These are phyloP conservation scores for Drosophila navojoa DNA, from an alignment of 1,140 invertebrate genomes.

Conservation along the genomic window DNA sequence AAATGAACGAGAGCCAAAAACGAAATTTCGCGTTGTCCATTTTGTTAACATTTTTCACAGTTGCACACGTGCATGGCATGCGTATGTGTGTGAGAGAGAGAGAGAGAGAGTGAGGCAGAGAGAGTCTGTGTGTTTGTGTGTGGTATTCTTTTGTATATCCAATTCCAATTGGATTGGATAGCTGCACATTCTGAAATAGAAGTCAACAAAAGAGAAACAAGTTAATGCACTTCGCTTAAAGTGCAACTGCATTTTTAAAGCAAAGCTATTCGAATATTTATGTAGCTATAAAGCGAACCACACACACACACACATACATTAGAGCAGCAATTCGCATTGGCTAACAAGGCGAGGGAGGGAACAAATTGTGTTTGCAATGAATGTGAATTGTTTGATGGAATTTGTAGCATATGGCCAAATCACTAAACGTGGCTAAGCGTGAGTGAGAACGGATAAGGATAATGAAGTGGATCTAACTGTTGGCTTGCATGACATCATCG, in stretches of 20 bases:
- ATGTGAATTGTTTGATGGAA: no score
- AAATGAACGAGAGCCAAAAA: slow-evolving; percentile 26
- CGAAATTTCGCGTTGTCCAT: slow-evolving; percentile 55
- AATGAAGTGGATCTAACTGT: no score
- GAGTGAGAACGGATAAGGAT: no score
- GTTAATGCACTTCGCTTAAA: background rate
- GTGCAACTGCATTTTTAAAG: background rate
- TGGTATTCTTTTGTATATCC: slow-evolving; percentile 17
- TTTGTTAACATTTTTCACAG: slow-evolving; percentile 62
- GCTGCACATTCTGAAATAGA: background rate
- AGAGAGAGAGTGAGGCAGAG: slow-evolving; percentile 8
- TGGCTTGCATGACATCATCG: no score
- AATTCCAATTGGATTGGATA: slow-evolving; percentile 7
- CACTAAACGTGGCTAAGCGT: no score
- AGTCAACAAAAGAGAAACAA: background rate
- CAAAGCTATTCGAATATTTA: no score
- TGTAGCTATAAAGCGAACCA: no score
- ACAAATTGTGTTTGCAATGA: no score
- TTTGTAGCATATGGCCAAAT: no score
- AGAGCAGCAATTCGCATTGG: no score
- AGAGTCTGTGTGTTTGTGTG: slow-evolving; percentile 13
- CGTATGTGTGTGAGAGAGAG: slow-evolving; percentile 11
- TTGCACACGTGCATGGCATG: background rate
- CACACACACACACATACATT: no score
- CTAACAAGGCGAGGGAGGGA: no score